These are phyloP conservation scores for Athetis lepigone DNA, from an alignment of 2,888 invertebrate species.

Conservation along the genomic window DNA sequence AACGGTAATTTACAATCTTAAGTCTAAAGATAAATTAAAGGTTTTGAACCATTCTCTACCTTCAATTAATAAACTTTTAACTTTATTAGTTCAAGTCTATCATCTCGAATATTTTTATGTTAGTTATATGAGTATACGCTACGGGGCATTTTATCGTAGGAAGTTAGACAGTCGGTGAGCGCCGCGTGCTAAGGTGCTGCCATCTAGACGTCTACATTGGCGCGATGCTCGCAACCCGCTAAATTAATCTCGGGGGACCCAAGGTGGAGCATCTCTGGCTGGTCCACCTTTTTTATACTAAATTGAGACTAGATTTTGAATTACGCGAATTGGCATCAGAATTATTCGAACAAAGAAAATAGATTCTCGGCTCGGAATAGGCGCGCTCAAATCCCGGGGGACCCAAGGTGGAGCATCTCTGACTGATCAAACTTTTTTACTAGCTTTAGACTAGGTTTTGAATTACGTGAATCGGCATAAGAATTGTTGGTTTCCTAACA, in stretches of 20 bases:
- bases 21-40: too few relatives aligned
- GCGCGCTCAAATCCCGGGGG: too few relatives aligned
- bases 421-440: too few relatives aligned
- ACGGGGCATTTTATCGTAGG: slow-evolving; percentile 73
- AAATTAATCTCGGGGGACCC: slow-evolving; percentile 83
- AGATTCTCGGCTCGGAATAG: too few relatives aligned
- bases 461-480: too few relatives aligned
- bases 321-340: too few relatives aligned
- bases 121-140: slow-evolving; percentile 45
- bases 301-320: too few relatives aligned
- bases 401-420: too few relatives aligned
- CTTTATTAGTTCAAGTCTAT: background rate
- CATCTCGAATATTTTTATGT: slow-evolving; percentile 22
- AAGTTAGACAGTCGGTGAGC: slow-evolving; percentile 76
- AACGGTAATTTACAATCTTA: too few relatives aligned
- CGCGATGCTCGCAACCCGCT: slow-evolving; percentile 74
- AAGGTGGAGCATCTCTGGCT: slow-evolving; percentile 60
- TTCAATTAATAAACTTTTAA: slow-evolving; percentile 3
- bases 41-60: background rate
- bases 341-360: too few relatives aligned
- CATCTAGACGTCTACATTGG: slow-evolving; percentile 90
- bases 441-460: too few relatives aligned
- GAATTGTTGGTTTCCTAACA: too few relatives aligned
- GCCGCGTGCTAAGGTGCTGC: slow-evolving; percentile 80
- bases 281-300: slow-evolving; percentile 64